These are phyloP conservation scores for Echinometra lucunter DNA, from an alignment of 53 echinoderm and acorn worm genomes.

Conservation along the genomic window DNA sequence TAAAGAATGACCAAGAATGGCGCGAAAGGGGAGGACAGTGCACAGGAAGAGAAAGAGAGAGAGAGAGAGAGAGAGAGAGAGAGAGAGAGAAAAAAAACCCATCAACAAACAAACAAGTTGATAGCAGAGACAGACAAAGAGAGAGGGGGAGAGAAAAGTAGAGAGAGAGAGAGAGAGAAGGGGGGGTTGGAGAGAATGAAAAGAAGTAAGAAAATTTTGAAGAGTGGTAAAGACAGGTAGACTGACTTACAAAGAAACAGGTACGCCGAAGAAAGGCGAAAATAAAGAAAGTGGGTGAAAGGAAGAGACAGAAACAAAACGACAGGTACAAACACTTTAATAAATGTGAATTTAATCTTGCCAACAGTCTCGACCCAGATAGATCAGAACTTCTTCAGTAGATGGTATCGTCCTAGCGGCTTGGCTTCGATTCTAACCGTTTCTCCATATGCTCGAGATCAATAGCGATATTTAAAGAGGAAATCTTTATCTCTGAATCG, in stretches of 20 bases:
- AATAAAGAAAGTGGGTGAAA: not conserved
- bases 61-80: not conserved
- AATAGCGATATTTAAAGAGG: not conserved
- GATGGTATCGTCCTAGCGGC: not conserved
- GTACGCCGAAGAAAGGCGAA: too few species aligned
- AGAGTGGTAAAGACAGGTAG: too few species aligned
- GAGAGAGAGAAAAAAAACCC: not conserved
- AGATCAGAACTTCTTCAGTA: not conserved
- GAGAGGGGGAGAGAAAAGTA: not conserved
- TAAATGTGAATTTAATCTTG: not conserved
- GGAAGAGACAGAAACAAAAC: not conserved
- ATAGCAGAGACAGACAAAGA: not conserved
- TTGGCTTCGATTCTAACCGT: slow-evolving; percentile 1
- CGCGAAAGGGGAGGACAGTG: too few species aligned
- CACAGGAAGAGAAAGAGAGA: too few species aligned
- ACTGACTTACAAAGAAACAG: too few species aligned
- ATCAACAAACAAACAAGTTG: too few species aligned
- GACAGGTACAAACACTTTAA: too few species aligned
- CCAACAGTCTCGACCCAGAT: not conserved
- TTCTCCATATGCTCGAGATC: not conserved
- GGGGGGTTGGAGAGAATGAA: too few species aligned
- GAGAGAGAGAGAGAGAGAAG: not conserved
- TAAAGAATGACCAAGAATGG: too few species aligned
- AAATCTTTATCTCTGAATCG: not conserved
- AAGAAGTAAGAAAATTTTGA: too few species aligned